phyloP scores from a whole-genome alignment of 2,888 invertebrate genomes.

The Drosophila monieri region DNA sequence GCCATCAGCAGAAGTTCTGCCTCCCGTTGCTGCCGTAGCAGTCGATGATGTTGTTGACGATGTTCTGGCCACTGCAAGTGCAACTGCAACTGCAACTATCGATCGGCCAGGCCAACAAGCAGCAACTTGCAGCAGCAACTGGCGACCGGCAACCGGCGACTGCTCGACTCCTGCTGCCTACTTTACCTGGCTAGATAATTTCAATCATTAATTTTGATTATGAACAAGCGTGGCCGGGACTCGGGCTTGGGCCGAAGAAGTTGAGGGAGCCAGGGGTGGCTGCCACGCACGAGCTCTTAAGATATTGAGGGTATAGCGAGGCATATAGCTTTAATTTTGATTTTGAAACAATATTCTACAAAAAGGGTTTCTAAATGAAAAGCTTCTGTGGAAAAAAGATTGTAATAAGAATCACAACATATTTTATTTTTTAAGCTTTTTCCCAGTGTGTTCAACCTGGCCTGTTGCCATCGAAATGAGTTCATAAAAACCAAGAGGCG shows the following conservation, averaged over 20 bases:
- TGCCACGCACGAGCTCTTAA: constrained; percentile 61
- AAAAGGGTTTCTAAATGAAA: not conserved
- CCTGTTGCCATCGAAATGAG: constrained; percentile 58
- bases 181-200: constrained; percentile 80
- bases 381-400: too few species aligned
- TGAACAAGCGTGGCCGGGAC: constrained; percentile 67
- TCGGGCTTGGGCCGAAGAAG: constrained; percentile 31
- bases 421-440: not conserved
- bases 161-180: constrained; percentile 51
- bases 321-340: not conserved
- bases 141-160: constrained; percentile 8
- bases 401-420: too few species aligned
- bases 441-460: constrained; percentile 54
- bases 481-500: constrained; percentile 57
- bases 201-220: constrained; percentile 82
- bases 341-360: not conserved
- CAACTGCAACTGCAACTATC: constrained; percentile 41
- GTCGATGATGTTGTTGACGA: constrained; percentile 68
- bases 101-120: constrained; percentile 14
- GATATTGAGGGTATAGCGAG: constrained; percentile 30
- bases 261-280: constrained; percentile 25
- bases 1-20: constrained; percentile 66
- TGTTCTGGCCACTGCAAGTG: constrained; percentile 56
- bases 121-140: constrained; percentile 35
- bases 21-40: constrained; percentile 16